A percentile compares a stretch with the other conserved stretches of the same genome.
Conservation (phyloP, 2,888 invertebrate species). For the Argynnis bischoffii region DNA sequence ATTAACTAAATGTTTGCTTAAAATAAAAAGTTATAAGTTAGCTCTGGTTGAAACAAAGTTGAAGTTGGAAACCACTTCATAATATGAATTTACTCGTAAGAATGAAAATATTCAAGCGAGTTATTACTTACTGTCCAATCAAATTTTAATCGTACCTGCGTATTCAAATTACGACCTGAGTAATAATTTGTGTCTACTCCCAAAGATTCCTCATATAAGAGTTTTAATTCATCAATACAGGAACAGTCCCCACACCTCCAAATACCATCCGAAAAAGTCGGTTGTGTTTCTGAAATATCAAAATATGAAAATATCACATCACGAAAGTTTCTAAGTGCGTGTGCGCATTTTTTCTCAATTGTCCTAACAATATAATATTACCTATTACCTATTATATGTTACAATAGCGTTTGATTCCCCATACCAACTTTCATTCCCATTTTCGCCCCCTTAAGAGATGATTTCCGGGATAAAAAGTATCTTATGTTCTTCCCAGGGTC, state of each 20-base stretch:
- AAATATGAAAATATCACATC: background rate
- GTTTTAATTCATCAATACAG: slow-evolving; percentile 35
- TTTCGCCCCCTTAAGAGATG: too few species aligned
- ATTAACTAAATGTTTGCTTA: too few species aligned
- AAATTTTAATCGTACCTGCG: slow-evolving; percentile 39
- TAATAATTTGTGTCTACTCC: slow-evolving; percentile 38
- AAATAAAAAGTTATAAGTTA: too few species aligned
- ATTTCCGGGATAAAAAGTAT: too few species aligned
- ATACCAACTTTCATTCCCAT: too few species aligned
- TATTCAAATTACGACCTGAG: slow-evolving; percentile 36
- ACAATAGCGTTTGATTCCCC: too few species aligned
- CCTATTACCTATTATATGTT: too few species aligned
- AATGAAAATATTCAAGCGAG: background rate
- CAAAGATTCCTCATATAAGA: slow-evolving; percentile 42
- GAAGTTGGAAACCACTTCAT: too few species aligned
- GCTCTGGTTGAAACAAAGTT: too few species aligned
- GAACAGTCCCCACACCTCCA: slow-evolving; percentile 47
- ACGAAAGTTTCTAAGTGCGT: background rate
- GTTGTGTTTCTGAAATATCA: slow-evolving; percentile 33
- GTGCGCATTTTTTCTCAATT: background rate
- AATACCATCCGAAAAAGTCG: slow-evolving; percentile 36
- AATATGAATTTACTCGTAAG: background rate
- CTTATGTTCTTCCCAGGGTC: too few species aligned
- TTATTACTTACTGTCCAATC: background rate
- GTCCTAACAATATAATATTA: background rate